Evolutionary conservation across 2,888 invertebrate species (phyloP).

Genomic region (Lomographa bimaculata): DNA sequence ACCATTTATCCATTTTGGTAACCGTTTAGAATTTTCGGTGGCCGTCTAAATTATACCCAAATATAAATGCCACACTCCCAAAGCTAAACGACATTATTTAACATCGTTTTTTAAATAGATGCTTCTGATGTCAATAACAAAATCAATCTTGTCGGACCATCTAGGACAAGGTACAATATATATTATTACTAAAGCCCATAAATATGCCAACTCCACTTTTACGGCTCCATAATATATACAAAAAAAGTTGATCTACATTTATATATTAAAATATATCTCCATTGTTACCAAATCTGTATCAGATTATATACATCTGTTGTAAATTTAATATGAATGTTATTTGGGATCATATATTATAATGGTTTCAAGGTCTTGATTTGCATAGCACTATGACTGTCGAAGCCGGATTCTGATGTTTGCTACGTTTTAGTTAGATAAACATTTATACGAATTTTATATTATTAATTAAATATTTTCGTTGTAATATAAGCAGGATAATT

Average conservation of each 20-base stretch:
- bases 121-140: no score
- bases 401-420: constrained; percentile 18
- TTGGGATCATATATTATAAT: constrained; percentile 8
- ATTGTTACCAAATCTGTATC: constrained; percentile 29
- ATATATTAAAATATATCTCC: constrained; percentile 12
- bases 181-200: constrained; percentile 5
- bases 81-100: no score
- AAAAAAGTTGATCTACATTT: constrained; percentile 28
- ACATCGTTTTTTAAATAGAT: no score
- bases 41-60: no score
- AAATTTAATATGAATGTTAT: constrained; percentile 17
- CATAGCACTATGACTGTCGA: constrained; percentile 18
- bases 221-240: constrained; percentile 7
- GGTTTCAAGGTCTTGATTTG: constrained; percentile 20
- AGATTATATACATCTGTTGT: constrained; percentile 16
- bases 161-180: not conserved
- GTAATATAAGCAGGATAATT: no score
- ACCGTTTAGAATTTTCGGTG: no score
- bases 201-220: constrained; percentile 12
- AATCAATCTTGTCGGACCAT: no score
- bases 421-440: constrained; percentile 4
- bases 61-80: no score
- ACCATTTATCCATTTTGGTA: no score
- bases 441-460: not conserved
- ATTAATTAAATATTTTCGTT: no score